Evolutionary conservation across 2,113 vertebrate genomes (phyloP), one percentile per base, ranked within the genome.

Genomic region (Ailuropoda melanoleuca): DNA sequence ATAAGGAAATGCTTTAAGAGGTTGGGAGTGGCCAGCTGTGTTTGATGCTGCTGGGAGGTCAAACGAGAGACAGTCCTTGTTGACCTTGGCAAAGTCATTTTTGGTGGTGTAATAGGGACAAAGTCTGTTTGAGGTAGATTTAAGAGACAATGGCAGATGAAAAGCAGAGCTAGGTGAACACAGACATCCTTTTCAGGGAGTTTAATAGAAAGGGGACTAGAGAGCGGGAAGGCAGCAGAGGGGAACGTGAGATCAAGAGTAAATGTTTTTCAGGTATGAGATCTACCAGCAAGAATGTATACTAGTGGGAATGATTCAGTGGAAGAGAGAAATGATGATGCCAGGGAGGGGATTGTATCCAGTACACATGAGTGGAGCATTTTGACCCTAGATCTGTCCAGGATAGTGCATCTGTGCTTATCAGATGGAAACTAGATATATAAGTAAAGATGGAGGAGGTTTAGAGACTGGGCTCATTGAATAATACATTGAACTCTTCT

Each of bases 1-100:
- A 86, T 85, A n/a, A 89, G 90, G 93, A 94, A 93, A 88, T 53
- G n/a, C 90, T 92, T 43, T 85, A 77, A 95, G 74, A 89, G 96
- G 46, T 37, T 88, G 53, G 84, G 97, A 83, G 77, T 50, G 31
- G 78, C 87, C 77, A 37, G 53, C 83, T 72, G 11, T 50, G 46
- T 43, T 93, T 66, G 50, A 91, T 74, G 75, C 26, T 77, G 48
- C 84, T 60, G 6, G 53, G 46, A 94, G 58, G 83, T 88, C 31
- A 1, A 58, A 46, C 46, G 53, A 34, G 19, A 89, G 50, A 43
- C 70, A 50, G 31, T 80, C 37, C 34, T 93, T 68, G 62, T 15
- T 90, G 92, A 87, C 81, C 31, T 64, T 88, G 46, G 19, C 60
- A 81, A 88, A 95, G 88, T 68, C 55, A 43, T 92, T 95, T 97